phyloP scores from a whole-genome alignment of 2,113 vertebrate species.

The Arenaria interpres region DNA sequence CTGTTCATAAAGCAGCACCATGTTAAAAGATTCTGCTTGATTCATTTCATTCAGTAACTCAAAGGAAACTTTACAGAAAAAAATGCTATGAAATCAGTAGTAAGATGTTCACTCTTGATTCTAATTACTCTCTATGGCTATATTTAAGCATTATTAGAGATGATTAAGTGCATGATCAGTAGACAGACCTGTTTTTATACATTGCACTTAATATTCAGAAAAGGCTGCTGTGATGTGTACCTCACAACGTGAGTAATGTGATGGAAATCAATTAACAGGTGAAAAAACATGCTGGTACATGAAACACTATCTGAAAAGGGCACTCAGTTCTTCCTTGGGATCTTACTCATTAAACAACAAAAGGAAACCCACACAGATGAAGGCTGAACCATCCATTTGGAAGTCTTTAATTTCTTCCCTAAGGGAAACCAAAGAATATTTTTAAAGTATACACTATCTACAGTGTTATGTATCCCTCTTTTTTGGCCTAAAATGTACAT shows the following conservation, averaged over 20 bases:
- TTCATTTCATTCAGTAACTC: conserved; percentile 3
- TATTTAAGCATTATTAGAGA: conserved; percentile 22
- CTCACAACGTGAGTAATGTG: not conserved
- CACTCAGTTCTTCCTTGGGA: not conserved
- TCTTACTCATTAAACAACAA: conserved; percentile 49
- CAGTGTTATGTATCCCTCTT: not conserved
- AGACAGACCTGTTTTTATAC: conserved; percentile 22
- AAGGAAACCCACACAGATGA: conserved; percentile 47
- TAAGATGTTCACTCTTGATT: not conserved
- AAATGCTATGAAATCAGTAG: not conserved
- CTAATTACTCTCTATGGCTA: not conserved
- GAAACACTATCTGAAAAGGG: conserved; percentile 26
- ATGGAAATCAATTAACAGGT: conserved; percentile 41
- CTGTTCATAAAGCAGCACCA: not conserved
- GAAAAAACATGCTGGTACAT: not conserved
- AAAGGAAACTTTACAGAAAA: not conserved
- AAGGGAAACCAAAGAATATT: not conserved
- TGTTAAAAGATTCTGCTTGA: not conserved
- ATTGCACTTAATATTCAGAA: not conserved
- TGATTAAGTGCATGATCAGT: not conserved
- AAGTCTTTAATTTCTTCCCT: conserved; percentile 26
- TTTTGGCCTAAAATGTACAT: not conserved
- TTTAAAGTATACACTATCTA: not conserved
- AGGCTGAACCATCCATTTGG: conserved; percentile 16
- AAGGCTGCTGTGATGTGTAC: not conserved